phyloP scores from a whole-genome alignment of 2,113 vertebrate species.

The Gobio gobio region DNA sequence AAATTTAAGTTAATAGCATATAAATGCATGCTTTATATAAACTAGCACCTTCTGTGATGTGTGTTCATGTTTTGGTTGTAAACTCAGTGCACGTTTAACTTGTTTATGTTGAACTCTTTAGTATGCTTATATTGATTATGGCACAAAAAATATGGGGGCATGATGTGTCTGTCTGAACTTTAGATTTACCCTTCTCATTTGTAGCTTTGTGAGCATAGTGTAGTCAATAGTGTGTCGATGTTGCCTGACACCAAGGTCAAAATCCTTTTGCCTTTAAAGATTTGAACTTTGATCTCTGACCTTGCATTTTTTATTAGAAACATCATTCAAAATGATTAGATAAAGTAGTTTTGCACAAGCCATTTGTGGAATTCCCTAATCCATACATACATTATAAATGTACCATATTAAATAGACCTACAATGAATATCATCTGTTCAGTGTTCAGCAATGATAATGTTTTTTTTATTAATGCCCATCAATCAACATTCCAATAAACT shows the following conservation, averaged over 20 bases:
- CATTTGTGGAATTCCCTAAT: neutral
- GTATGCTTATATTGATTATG: too few relatives aligned
- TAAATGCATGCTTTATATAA: neutral
- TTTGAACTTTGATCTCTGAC: neutral
- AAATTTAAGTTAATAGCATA: neutral
- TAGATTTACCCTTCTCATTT: neutral
- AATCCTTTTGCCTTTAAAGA: neutral
- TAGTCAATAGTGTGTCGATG: too few relatives aligned
- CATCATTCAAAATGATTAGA: neutral
- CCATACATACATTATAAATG: too few relatives aligned
- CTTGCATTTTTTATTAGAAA: neutral
- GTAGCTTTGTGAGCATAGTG: neutral
- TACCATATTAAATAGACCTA: neutral
- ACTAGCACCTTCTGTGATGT: neutral
- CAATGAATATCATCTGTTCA: neutral
- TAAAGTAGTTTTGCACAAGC: neutral
- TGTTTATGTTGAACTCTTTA: neutral
- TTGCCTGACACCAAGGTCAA: neutral
- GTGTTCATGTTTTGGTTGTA: neutral
- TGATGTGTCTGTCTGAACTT: neutral
- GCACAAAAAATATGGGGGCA: neutral
- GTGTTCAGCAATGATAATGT: neutral
- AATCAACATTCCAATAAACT: neutral
- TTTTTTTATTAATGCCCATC: neutral
- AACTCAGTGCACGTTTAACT: neutral